Evolutionary conservation across 2,888 invertebrate genomes (phyloP), one percentile per base, ranked within the genome.

Genomic region (Criorhina ranunculi): DNA sequence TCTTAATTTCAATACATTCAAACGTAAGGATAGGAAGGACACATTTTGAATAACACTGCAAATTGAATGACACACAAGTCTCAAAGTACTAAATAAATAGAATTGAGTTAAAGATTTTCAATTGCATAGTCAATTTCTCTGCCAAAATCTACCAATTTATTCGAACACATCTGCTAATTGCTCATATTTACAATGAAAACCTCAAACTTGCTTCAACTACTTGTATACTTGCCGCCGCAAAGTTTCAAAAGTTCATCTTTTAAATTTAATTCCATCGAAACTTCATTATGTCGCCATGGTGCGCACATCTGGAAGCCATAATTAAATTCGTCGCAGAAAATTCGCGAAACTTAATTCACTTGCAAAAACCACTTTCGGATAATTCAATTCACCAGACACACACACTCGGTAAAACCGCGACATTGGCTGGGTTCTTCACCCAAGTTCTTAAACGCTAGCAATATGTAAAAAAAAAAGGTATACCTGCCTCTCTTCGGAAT

Each of bases 321-420:
- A 75, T 75, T 66, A 55, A 57, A 75, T 75, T 66, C 75, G 37
- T 57, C 64, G 12, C 17, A 44, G 44, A 37, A 19, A 37, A 37
- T 42, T 64, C 55, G 24, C 24, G 24, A 57, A 17, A 24, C 17
- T 46, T 66, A 75, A 75, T 66, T 75, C 75, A 66, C 57, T 75
- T 66, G 1, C 49, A 37, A 44, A 49, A 75, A 66, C 66, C 66
- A 57, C 73, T 55, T 64, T 55, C 55, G 19, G 31, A 75, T 75
- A 75, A 64, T 64, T 64, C 53, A 75, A 57, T 75, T 66, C 40
- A 46, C 15, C 55, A n/a, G n/a, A n/a, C 44, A 57, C 29, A 46
- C 42, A 29, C 33, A 33, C 17, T 15, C 29, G 8, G 24, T 19
- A 7, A 46, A 75, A 66, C 40, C 64, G 37, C 57, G 24, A 12